Percentiles rank a stretch among this genome's conserved stretches.
These are phyloP conservation scores for Taxidea taxus DNA, from an alignment of 2,113 vertebrate genomes.

Conservation along the genomic window DNA sequence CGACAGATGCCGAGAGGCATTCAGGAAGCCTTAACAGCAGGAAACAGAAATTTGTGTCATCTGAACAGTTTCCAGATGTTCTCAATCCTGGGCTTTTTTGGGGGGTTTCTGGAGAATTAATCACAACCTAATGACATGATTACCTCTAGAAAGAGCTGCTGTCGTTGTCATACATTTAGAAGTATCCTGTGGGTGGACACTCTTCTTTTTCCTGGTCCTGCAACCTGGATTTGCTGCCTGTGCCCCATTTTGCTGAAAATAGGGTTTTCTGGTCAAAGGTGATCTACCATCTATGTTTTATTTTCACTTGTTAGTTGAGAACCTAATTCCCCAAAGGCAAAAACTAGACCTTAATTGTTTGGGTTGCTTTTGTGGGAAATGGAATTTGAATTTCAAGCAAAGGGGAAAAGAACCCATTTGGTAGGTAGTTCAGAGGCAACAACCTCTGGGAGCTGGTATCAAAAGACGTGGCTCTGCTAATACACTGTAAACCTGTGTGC, in stretches of 20 bases:
- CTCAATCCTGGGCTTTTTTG: conserved; percentile 1
- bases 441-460: background rate
- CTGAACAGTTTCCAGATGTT: conserved; percentile 61
- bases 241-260: conserved; percentile 36
- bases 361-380: conserved; percentile 39
- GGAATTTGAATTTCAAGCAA: conserved; percentile 56
- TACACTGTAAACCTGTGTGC: background rate
- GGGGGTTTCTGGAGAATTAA: conserved; percentile 54
- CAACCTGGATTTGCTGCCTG: background rate
- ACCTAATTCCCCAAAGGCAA: background rate
- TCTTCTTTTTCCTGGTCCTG: conserved; percentile 15
- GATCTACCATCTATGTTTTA: background rate
- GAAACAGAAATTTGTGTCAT: conserved; percentile 71
- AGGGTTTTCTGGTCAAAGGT: conserved; percentile 14
- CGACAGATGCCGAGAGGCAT: conserved; percentile 52
- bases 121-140: conserved; percentile 25
- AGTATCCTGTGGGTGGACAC: conserved; percentile 25
- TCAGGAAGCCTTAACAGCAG: conserved; percentile 47
- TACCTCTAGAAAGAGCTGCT: conserved; percentile 69
- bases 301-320: conserved; percentile 47
- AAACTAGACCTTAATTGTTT: conserved; percentile 18
- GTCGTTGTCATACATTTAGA: conserved; percentile 36
- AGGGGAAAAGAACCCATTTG: background rate
- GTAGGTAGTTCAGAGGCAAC: background rate
- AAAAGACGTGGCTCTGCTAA: background rate